Evolutionary conservation across 2,113 vertebrate species (phyloP), one percentile per base, ranked within the genome.

Genomic region (Rallus limicola): DNA sequence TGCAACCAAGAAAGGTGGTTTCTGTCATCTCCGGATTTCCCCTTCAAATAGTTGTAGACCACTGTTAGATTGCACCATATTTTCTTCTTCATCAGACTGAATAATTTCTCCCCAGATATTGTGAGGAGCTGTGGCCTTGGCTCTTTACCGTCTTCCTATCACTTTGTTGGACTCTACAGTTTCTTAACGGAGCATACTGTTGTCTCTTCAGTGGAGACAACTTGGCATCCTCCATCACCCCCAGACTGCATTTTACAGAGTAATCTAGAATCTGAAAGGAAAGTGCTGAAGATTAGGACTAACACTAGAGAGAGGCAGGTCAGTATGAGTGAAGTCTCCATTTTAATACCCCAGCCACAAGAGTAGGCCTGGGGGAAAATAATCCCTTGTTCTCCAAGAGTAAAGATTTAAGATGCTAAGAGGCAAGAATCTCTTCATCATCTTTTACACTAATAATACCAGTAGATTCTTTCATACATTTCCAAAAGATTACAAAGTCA

Each of bases 331-430:
- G 0, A 81, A 65, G 46, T 85, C 65, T 85, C 11, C 12, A 42
- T 36, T 81, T 76, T 81, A 59, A 40, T 10, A 29, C 19, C 11
- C 24, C 25, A 55, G 17, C 48, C 65, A 52, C 50, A 55, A 19
- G 6, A 56, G 34, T 23, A 60, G 53, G 40, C 13, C 28, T 77
- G 25, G 21, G 6, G 21, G 23, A 36, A 67, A 59, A 68, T 65
- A 2, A 10, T 15, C 0, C 50, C 24, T 52, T 26, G 0, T 52
- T 46, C 20, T 48, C 17, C 65, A 46, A 34, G 33, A 86, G 24
- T 33, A 77, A 86, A 50, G 12, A 69, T 12, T 23, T 31, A 44
- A 65, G 24, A 24, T 56, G 21, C 17, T 67, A 16, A 4, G 28
- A 72, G 24, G 63, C 17, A 68, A 68, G 53, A 62, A 50, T 72